Evolutionary conservation across 2,888 invertebrate species (phyloP).

Genomic region (Lasioglossum lativentre): DNA sequence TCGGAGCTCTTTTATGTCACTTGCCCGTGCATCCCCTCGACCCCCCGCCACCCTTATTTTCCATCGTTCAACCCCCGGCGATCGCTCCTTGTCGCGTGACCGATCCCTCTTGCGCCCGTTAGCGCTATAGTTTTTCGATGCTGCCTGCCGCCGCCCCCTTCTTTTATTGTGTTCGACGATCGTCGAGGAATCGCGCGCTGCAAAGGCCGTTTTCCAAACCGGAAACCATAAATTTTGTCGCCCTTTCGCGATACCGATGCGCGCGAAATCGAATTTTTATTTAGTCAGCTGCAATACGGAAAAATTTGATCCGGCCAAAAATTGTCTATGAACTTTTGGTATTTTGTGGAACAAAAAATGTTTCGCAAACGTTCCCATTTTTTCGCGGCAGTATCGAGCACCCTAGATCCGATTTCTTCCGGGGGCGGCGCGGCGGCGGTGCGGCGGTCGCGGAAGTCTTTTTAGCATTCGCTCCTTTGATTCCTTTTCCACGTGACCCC

Average conservation of each 20-base stretch:
- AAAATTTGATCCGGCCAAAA: no score
- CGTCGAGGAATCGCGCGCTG: not conserved
- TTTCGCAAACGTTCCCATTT: slow-evolving; percentile 17
- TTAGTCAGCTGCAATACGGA: not conserved
- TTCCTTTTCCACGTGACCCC: not conserved
- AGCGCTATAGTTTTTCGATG: not conserved
- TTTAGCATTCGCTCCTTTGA: not conserved
- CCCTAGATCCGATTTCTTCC: slow-evolving; percentile 35
- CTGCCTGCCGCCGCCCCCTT: not conserved
- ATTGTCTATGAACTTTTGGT: no score
- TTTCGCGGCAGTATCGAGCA: slow-evolving; percentile 4
- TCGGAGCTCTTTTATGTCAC: slow-evolving; percentile 4
- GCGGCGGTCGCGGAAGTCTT: not conserved
- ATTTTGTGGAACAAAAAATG: no score
- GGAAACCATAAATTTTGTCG: not conserved
- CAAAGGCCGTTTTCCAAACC: not conserved
- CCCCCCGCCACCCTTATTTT: not conserved
- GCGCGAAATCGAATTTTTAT: not conserved
- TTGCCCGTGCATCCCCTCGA: not conserved
- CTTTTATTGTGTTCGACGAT: slow-evolving; percentile 9
- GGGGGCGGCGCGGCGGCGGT: no score
- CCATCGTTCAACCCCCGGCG: not conserved
- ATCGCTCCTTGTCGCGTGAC: slow-evolving; percentile 3
- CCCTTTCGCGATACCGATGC: not conserved
- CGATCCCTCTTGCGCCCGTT: not conserved